Percentiles rank a stretch among this genome's conserved stretches.
phyloP scores from a whole-genome alignment of 2,113 vertebrate genomes.

The Nibea albiflora region DNA sequence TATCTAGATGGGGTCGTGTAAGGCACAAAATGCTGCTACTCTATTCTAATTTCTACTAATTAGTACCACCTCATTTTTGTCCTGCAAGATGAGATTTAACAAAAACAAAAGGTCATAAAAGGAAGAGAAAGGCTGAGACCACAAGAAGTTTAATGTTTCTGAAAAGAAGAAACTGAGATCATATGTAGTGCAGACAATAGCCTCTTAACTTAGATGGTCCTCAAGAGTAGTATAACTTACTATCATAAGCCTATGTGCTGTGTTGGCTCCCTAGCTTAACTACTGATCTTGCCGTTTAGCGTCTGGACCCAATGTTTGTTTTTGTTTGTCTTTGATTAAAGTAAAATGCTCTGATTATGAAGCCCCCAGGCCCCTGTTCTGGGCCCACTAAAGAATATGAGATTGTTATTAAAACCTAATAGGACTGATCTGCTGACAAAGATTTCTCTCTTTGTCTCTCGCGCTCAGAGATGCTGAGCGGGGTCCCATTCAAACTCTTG shows the following conservation, averaged over 20 bases:
- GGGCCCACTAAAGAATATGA: constrained; percentile 70
- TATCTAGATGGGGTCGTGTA: constrained; percentile 5
- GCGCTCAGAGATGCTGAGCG: constrained; percentile 58
- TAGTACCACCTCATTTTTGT: constrained; percentile 17
- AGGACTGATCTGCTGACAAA: constrained; percentile 73
- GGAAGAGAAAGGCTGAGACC: constrained; percentile 34
- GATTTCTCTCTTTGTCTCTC: constrained; percentile 58
- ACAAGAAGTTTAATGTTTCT: constrained; percentile 52
- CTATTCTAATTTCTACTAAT: background rate
- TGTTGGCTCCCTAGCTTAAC: constrained; percentile 66
- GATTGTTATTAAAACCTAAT: constrained; percentile 79
- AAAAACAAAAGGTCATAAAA: constrained; percentile 47
- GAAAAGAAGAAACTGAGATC: constrained; percentile 27
- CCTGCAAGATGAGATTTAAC: constrained; percentile 34
- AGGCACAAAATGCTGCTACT: constrained; percentile 16
- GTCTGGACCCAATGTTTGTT: constrained; percentile 66
- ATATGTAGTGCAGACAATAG: constrained; percentile 37
- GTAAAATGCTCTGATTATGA: constrained; percentile 71
- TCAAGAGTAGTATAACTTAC: constrained; percentile 62
- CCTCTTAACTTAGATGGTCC: constrained; percentile 47
- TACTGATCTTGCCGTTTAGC: constrained; percentile 60
- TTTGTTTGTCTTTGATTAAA: constrained; percentile 77
- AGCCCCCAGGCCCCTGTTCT: constrained; percentile 60
- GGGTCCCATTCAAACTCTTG: constrained; percentile 61
- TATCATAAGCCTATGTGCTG: constrained; percentile 65